These are phyloP conservation scores for Malacosoma neustria DNA, from an alignment of 2,888 invertebrate genomes.

Conservation along the genomic window DNA sequence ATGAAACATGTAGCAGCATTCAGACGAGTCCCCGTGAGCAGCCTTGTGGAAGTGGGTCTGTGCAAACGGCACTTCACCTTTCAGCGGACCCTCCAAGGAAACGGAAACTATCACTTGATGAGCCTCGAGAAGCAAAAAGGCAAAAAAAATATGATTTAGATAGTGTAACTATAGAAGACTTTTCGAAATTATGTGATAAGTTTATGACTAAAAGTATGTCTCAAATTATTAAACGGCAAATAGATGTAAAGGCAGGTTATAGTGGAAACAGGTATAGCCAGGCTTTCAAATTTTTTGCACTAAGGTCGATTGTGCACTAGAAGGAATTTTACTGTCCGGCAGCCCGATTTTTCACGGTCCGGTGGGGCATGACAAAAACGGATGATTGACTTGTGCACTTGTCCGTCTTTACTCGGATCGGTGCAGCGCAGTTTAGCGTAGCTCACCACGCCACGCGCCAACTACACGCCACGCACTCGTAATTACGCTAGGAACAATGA, in stretches of 20 bases:
- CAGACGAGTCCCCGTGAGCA: conserved; percentile 3
- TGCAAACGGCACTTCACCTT: conserved; percentile 2
- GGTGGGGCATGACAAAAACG: too few relatives aligned
- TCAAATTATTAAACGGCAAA: conserved; percentile 14
- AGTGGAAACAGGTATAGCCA: conserved; percentile 9
- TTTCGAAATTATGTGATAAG: conserved; percentile 13
- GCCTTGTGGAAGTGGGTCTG: background rate
- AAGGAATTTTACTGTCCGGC: too few relatives aligned
- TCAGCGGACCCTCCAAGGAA: conserved; percentile 4
- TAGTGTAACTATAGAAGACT: conserved; percentile 8
- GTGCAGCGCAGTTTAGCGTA: too few relatives aligned
- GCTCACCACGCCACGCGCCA: too few relatives aligned
- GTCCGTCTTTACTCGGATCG: too few relatives aligned
- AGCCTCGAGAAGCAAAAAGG: conserved; percentile 6
- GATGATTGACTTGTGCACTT: too few relatives aligned
- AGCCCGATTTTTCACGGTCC: too few relatives aligned
- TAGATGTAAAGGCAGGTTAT: conserved; percentile 9
- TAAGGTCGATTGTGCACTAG: too few relatives aligned
- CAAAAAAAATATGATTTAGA: conserved; percentile 4
- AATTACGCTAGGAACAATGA: too few relatives aligned
- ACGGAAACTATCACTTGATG: conserved; percentile 5
- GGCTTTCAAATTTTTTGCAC: conserved; percentile 13
- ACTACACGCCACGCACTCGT: too few relatives aligned
- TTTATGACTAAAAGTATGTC: conserved; percentile 11
- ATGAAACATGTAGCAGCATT: conserved; percentile 7